Percentiles rank a stretch among this genome's conserved stretches.
These are phyloP conservation scores for Monochamus saltuarius DNA, from an alignment of 1,140 invertebrate genomes.

Conservation along the genomic window DNA sequence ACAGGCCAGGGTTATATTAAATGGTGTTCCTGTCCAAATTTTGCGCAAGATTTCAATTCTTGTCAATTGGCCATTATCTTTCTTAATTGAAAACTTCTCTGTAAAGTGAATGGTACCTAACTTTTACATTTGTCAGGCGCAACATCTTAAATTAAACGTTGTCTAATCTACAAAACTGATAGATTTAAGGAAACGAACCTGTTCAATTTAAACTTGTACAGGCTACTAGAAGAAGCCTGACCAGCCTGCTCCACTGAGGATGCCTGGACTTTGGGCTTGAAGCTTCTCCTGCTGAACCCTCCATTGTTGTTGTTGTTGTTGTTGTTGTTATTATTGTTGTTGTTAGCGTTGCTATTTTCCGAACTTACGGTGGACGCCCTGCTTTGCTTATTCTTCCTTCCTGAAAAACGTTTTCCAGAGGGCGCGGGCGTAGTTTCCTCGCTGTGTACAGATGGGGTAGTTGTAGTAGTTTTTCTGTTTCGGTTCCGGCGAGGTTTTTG, in stretches of 20 bases:
- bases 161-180: background rate
- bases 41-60: too few species aligned
- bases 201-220: constrained; percentile 75
- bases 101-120: too few species aligned
- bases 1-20: too few species aligned
- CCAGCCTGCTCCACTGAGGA: constrained; percentile 55
- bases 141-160: too few species aligned
- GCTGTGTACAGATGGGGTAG: constrained; percentile 65
- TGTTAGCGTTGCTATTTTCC: constrained; percentile 41
- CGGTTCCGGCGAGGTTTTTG: constrained; percentile 45
- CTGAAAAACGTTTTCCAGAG: constrained; percentile 49
- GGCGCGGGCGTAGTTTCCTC: constrained; percentile 57
- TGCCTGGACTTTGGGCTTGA: constrained; percentile 61
- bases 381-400: constrained; percentile 36
- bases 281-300: constrained; percentile 57
- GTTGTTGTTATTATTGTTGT: constrained; percentile 54
- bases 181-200: constrained; percentile 51
- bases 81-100: too few species aligned
- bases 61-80: too few species aligned
- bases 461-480: constrained; percentile 49
- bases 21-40: too few species aligned
- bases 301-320: constrained; percentile 48
- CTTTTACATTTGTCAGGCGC: too few species aligned
- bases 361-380: constrained; percentile 25
- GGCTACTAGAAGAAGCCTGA: constrained; percentile 47